Base-by-base conservation (phyloP, 2,888 invertebrate genomes). In the Archips crataeganus region DNA sequence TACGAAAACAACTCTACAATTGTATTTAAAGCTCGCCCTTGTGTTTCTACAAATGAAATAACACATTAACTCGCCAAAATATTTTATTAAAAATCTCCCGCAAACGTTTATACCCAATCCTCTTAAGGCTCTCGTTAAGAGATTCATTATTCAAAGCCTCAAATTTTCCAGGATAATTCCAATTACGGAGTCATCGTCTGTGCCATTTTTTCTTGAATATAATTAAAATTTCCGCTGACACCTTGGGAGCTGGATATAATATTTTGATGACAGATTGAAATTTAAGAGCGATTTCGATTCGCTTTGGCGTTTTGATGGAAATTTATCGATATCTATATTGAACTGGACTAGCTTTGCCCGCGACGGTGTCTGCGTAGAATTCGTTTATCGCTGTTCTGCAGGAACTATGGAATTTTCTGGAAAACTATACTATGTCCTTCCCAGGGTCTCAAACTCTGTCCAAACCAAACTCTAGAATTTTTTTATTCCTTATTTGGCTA, bases 141-240 rank as follows among this genome's bases (percentile, higher is more conserved):
- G 79, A 80, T 85, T 86, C 87, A 89, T 90, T 89, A 90, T 87
- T 90, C 87, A 89, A 86, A 87, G 83, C 85, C 83, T 85, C 85
- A 83, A 87, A 86, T 86, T 85, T 84, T 82, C 76, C 68, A 81
- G 85, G 87, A 89, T 91, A 90, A 91, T 88, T 87, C 87, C 86
- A 90, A 89, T 91, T 90, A 90, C 39, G 63, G 71, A 87, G 84
- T 87, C 87, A 84, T 86, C 85, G 77, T 75, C 79, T 74, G 57
- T 75, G 71, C 75, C 75, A 75, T 71, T 77, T 82, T 87, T 88
- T 87, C 85, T 80, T 78, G 77, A 83, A 84, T 85, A 88, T 88
- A 89, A 90, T 90, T 90, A 89, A 90, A 88, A 88, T 87, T 88
- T 87, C 80, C 81, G 88, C 87, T 88, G 88, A 89, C 89, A 83